Evolutionary conservation across 2,113 vertebrate species (phyloP), one percentile per base, ranked within the genome.

Genomic region (Notarius quadriscutis): DNA sequence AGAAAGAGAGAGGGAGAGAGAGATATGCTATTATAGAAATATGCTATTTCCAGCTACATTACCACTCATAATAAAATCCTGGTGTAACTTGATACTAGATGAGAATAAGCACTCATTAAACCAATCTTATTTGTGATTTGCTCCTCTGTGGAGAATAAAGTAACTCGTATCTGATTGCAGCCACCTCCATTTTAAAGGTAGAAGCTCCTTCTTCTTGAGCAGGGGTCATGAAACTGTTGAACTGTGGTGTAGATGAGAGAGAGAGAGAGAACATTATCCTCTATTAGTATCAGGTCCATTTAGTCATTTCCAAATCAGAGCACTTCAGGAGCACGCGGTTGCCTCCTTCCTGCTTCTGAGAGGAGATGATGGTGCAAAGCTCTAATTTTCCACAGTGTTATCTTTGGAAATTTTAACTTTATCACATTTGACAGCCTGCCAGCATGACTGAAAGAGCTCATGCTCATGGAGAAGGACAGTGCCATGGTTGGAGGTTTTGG

Each of bases 181-280:
- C 71, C 87, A 89, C 91, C 86, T 89, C 89, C 71, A 84, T 90
- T 93, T 93, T 84, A 85, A 58, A 90, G 86, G 87, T 91, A 92
- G 89, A 92, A 93, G 55, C 22, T 15, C 4, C 78, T 2, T 86
- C 57, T 63, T 17, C 48, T 77, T 11, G n/a, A 63, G 18, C 34
- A 34, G 1, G 1, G 27, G 18, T 82, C 81, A 84, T 78, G 17
- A 22, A 22, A 7, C 80, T 63, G 18, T 15, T 9, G 1, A 18
- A 12, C 1, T 60, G 10, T 4, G 7, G 18, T 75, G 41, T 15
- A 65, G 4, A 11, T 48, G 62, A 53, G 48, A 83, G 67, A 72
- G 75, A 60, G 5, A 48, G 72, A 34, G n/a, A 80, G 65, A 53
- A 69, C 22, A 51, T 69, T 79, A 51, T 8, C 14, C 72, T 18